phyloP scores from a whole-genome alignment of 2,797 vertebrate species.

The Pipistrellus kuhlii region DNA sequence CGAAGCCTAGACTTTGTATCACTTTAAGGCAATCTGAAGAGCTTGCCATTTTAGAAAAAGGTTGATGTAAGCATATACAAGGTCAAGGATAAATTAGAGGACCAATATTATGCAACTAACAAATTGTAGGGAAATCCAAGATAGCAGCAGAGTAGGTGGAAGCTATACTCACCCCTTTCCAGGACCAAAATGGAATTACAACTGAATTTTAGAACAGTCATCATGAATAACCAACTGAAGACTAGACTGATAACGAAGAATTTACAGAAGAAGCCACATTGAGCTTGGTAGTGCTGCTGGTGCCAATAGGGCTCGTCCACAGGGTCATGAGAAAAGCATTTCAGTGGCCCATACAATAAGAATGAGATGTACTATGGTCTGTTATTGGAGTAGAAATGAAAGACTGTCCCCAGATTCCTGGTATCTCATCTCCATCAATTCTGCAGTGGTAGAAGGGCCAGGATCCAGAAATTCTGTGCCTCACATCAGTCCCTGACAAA shows the following conservation, averaged over 20 bases:
- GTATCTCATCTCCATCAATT: background rate
- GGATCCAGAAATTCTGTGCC: background rate
- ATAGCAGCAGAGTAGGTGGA: background rate
- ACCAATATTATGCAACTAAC: constrained; percentile 92
- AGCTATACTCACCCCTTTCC: background rate
- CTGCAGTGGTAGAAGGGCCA: background rate
- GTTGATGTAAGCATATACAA: constrained; percentile 92
- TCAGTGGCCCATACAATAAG: background rate
- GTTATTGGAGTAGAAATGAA: background rate
- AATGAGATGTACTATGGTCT: background rate
- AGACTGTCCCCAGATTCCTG: background rate
- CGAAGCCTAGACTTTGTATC: constrained; percentile 92
- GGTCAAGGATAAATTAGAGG: constrained; percentile 94
- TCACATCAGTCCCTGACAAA: background rate
- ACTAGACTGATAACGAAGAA: background rate
- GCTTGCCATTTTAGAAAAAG: constrained; percentile 90
- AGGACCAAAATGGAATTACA: background rate
- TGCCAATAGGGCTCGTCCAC: background rate
- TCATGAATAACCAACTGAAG: background rate
- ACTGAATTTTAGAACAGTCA: background rate
- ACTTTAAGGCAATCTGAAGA: constrained; percentile 94
- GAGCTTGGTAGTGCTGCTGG: background rate
- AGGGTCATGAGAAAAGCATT: background rate
- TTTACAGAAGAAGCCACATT: background rate
- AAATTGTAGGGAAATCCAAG: constrained; percentile 84